Percentiles rank a stretch among this genome's conserved stretches.
These are phyloP conservation scores for Epistrophe grossulariae DNA, from an alignment of 2,888 invertebrate species.

Conservation along the genomic window DNA sequence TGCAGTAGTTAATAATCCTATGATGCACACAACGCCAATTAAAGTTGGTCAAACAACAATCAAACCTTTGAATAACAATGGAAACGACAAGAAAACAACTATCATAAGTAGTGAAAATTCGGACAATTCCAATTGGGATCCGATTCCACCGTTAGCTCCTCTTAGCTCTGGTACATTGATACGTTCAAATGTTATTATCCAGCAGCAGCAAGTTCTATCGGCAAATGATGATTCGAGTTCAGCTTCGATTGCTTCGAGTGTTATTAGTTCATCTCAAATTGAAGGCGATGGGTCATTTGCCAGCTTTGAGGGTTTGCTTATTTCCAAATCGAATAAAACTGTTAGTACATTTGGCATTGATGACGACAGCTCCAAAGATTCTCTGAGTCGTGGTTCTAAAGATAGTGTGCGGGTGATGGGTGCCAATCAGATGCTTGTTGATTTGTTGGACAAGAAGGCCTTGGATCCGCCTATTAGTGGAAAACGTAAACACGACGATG, in stretches of 20 bases:
- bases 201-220: constrained; percentile 63
- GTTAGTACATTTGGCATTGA: constrained; percentile 81
- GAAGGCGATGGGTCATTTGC: constrained; percentile 87
- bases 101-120: constrained; percentile 76
- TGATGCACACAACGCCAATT: constrained; percentile 82
- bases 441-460: constrained; percentile 91
- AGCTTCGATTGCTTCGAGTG: constrained; percentile 86
- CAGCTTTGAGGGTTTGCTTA: constrained; percentile 87
- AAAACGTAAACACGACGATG: constrained; percentile 80
- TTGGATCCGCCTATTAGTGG: constrained; percentile 83
- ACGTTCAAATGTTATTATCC: constrained; percentile 67
- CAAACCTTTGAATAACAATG: constrained; percentile 80
- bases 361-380: constrained; percentile 86
- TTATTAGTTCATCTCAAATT: constrained; percentile 83
- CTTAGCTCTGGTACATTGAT: constrained; percentile 79
- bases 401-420: constrained; percentile 80
- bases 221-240: constrained; percentile 82
- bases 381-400: constrained; percentile 76
- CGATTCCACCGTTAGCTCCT: constrained; percentile 83
- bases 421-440: constrained; percentile 91
- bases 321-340: constrained; percentile 84
- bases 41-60: constrained; percentile 83
- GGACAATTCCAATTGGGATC: constrained; percentile 80
- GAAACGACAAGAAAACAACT: constrained; percentile 80
- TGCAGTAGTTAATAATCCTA: constrained; percentile 82